Base-by-base conservation (phyloP, 2,888 invertebrate species). In the Melanotus villosus region DNA sequence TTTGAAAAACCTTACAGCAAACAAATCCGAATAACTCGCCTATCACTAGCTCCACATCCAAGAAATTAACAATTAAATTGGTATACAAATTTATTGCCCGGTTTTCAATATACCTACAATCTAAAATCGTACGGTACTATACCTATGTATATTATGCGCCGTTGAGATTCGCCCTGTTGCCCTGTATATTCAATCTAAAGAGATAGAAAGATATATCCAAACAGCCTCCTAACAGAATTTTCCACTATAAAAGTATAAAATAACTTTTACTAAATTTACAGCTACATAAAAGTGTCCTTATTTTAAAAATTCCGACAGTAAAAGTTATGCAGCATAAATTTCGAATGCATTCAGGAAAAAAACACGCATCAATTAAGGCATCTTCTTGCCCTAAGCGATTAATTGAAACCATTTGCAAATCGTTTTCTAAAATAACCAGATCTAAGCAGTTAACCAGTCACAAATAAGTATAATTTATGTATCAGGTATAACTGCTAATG, bases 341-440 rank as follows among this genome's bases (percentile, higher is more conserved):
- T 14, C 7, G 14, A 41, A 41, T 41, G 43, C 43, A 41, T 6
- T 18, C 10, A 43, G 19, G 1, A 16, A 19, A 18, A 43, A 43
- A 19, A 19, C 9, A 16, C 1, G 10, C 19, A 9, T 6, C 9
- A 43, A 43, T 43, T 19, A 43, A 43, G n/a, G 10, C 19, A 43
- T 43, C 43, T 43, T 43, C 43, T 43, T 19, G 43, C 43, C 43
- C 9, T 10, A 19, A 19, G 43, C 19, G 43, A 43, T 19, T 19
- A 10, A 9, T 43, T 19, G 18, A 43, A 43, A 43, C 43, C 10
- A 43, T 19, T 43, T 43, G 18, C 43, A 43, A 43, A 43, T 43
- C 43, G 18, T 9, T 43, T 43, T 18, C 43, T 43, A 43, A 43
- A 43, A 43, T 43, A 43, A 19, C 43, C 43, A 43, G 43, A 18